These are phyloP conservation scores for Antheraea assamensis DNA, from an alignment of 2,888 invertebrate species.

Conservation along the genomic window DNA sequence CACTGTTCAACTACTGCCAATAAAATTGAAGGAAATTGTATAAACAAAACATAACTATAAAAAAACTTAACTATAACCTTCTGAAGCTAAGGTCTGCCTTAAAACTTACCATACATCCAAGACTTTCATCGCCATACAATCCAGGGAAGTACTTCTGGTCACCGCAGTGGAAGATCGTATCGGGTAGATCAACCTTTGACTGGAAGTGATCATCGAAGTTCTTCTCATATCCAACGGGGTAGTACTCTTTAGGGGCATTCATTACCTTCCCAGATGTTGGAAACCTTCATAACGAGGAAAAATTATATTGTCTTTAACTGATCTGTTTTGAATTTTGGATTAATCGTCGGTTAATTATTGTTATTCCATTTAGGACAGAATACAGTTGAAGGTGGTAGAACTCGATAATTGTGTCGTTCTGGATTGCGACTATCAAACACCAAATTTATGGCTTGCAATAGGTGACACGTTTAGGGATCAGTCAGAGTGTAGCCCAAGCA, in stretches of 20 bases:
- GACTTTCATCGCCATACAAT: slow-evolving; percentile 92
- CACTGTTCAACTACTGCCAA: not conserved
- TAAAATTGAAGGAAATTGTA: not conserved
- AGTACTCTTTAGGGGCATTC: slow-evolving; percentile 95
- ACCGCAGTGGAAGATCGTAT: slow-evolving; percentile 92
- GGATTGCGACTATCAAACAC: too few relatives aligned
- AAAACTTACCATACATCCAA: slow-evolving; percentile 92
- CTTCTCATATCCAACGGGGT: slow-evolving; percentile 93
- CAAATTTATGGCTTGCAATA: too few relatives aligned
- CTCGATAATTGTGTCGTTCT: too few relatives aligned
- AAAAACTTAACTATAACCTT: not conserved
- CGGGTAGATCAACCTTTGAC: slow-evolving; percentile 91
- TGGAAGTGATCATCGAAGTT: slow-evolving; percentile 94
- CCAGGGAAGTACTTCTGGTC: slow-evolving; percentile 96
- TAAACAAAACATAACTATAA: not conserved
- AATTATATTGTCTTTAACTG: not conserved
- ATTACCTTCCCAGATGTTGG: slow-evolving; percentile 84
- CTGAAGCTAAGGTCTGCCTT: not conserved
- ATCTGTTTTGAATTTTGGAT: not conserved
- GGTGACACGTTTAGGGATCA: too few relatives aligned
- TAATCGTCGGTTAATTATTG: not conserved
- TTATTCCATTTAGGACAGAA: not conserved
- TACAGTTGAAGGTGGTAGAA: too few relatives aligned
- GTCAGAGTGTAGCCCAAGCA: too few relatives aligned
- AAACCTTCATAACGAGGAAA: not conserved